phyloP scores from a whole-genome alignment of 2,797 vertebrate genomes.

The Acanthiza pusilla region DNA sequence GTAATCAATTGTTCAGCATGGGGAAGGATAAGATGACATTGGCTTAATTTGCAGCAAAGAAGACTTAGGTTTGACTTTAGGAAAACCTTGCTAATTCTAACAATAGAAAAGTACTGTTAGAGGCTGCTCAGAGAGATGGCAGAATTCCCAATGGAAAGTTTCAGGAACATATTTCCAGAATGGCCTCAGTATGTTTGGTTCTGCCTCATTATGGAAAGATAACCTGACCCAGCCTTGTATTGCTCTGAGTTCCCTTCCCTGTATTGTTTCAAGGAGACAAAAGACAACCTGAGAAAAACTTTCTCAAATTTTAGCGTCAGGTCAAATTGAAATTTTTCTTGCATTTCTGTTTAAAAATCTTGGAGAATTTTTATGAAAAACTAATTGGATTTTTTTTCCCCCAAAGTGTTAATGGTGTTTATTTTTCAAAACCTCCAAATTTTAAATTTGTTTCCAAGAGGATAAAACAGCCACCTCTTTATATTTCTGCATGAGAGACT shows the following conservation, averaged over 20 bases:
- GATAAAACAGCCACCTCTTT: accelerated
- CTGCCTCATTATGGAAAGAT: not conserved
- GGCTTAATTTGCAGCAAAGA: not conserved
- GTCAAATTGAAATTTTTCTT: not conserved
- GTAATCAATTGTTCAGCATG: not conserved
- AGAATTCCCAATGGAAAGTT: conserved; percentile 15
- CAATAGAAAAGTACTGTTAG: not conserved
- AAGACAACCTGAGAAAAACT: not conserved
- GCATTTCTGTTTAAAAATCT: not conserved
- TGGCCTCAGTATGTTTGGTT: not conserved
- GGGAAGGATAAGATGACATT: not conserved
- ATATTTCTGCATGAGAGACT: not conserved
- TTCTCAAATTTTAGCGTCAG: not conserved
- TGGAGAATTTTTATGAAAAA: not conserved
- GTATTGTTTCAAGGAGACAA: not conserved
- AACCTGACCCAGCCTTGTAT: not conserved
- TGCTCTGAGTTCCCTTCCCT: not conserved
- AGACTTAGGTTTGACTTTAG: conserved; percentile 6
- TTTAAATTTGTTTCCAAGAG: not conserved
- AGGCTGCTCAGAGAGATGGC: not conserved
- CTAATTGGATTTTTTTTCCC: not conserved
- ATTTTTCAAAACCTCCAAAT: not conserved
- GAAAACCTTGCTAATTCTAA: conserved; percentile 26
- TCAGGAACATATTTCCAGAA: not conserved
- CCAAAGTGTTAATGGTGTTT: not conserved